Evolutionary conservation across 2,888 invertebrate species (phyloP), one percentile per base, ranked within the genome.

Genomic region (Amphipoea oculea): DNA sequence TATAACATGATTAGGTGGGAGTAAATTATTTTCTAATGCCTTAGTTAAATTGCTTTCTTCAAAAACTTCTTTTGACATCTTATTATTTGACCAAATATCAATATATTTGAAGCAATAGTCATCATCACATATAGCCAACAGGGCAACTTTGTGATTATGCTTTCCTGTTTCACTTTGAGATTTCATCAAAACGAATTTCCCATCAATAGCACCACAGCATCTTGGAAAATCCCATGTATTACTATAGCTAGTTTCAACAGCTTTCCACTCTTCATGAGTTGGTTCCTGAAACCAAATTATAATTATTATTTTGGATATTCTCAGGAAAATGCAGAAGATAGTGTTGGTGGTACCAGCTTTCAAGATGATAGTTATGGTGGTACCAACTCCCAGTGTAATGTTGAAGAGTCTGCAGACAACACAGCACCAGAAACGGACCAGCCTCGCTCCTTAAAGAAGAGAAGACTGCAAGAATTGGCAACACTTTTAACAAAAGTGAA

Each of bases 401-500:
- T 65, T 36, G 80, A 81, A 36, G 80, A 74, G 20, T 7, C 79
- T 4, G 17, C 48, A 42, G 68, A 79, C 17, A 69, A 63, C n/a
- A 57, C 69, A 65, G 0, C 62, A n/a, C 79, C 23, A 63, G 73
- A 79, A 60, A 62, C 45, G 0, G 72, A 73, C 7, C 80, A 65
- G 42, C 74, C 80, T n/a, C 80, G 68, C 5, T 54, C 74, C 40
- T 23, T 65, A 11, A 70, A 80, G 42, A 80, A 80, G 20, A 66
- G 75, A 66, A 80, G 65, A 71, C 60, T 81, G 23, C 63, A 81
- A 66, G 80, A 81, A 80, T 14, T 80, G 17, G 17, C 73, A 69
- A 73, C 68, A 57, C 67, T 82, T 45, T n/a, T 83, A 57, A 78
- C 78, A 60, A 78, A 65, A 71, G 82, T 83, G 4, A 83, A 83